A percentile compares a stretch with the other conserved stretches of the same genome.
Conservation (phyloP, 1,140 invertebrate species). For the Drosophila oshimai region DNA sequence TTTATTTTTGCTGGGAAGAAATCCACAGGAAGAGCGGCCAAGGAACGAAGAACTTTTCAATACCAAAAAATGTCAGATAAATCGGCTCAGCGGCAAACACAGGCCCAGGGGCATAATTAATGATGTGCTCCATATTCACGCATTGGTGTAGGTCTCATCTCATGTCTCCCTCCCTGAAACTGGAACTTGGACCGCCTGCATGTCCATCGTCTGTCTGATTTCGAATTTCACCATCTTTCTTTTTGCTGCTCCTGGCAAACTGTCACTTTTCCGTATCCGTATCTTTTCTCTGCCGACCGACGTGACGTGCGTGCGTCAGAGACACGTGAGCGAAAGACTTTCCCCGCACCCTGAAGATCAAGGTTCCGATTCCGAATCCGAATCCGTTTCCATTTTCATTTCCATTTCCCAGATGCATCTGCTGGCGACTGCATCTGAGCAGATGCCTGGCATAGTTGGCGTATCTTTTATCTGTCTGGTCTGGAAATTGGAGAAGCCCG, state of each 20-base stretch:
- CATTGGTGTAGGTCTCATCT: conserved; percentile 77
- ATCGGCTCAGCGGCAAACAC: conserved; percentile 54
- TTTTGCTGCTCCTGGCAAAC: conserved; percentile 53
- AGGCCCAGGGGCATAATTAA: conserved; percentile 72
- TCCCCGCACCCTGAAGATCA: conserved; percentile 43
- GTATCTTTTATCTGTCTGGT: conserved; percentile 37
- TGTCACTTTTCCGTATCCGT: conserved; percentile 69
- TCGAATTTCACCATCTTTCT: conserved; percentile 57
- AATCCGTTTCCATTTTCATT: conserved; percentile 15
- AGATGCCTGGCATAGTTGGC: conserved; percentile 19
- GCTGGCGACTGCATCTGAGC: conserved; percentile 36
- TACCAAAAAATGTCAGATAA: conserved; percentile 76
- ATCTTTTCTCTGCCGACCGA: conserved; percentile 23
- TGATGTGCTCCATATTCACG: conserved; percentile 81
- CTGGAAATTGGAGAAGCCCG: conserved; percentile 27
- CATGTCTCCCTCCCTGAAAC: conserved; percentile 15
- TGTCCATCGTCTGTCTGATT: conserved; percentile 59
- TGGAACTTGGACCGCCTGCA: conserved; percentile 52
- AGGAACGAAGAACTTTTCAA: conserved; percentile 62
- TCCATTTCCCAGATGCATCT: conserved; percentile 57
- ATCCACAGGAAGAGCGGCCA: conserved; percentile 69
- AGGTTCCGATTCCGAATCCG: conserved; percentile 25
- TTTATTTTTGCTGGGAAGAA: conserved; percentile 63
- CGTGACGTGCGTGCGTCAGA: conserved; percentile 60
- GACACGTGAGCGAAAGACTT: conserved; percentile 68